Conservation (phyloP, 2,113 vertebrate species). For the Brachyistius frenatus region DNA sequence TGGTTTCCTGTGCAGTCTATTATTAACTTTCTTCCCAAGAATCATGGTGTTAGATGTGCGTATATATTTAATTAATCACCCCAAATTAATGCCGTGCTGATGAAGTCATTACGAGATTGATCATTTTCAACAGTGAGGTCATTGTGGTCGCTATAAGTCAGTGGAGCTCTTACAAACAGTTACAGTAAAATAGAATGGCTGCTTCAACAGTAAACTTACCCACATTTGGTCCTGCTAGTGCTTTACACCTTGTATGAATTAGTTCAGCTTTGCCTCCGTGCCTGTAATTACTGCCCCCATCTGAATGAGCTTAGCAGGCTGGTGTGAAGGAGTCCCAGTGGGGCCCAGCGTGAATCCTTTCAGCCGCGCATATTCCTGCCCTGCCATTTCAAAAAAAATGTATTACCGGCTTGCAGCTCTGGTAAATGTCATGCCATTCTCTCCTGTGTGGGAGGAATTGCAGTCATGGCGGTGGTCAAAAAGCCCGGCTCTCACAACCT, state of each 20-base stretch:
- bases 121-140: constrained; percentile 27
- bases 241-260: constrained; percentile 81
- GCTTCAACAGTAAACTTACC: constrained; percentile 52
- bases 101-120: constrained; percentile 53
- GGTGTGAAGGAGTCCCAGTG: constrained; percentile 79
- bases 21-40: constrained; percentile 25
- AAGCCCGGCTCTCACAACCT: constrained; percentile 62
- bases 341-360: constrained; percentile 82
- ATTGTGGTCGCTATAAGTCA: constrained; percentile 34
- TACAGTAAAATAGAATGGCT: constrained; percentile 41
- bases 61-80: constrained; percentile 42
- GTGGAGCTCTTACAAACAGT: constrained; percentile 40
- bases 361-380: constrained; percentile 78
- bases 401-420: constrained; percentile 78
- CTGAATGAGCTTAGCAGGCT: constrained; percentile 79
- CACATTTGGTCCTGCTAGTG: constrained; percentile 58
- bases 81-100: constrained; percentile 26
- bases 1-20: background rate
- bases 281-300: constrained; percentile 82
- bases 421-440: constrained; percentile 85
- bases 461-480: constrained; percentile 73
- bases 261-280: constrained; percentile 76
- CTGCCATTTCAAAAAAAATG: constrained; percentile 80
- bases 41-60: background rate
- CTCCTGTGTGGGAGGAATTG: constrained; percentile 79